These are phyloP conservation scores for Hyalella azteca DNA, from an alignment of 2,888 invertebrate species.

Conservation along the genomic window DNA sequence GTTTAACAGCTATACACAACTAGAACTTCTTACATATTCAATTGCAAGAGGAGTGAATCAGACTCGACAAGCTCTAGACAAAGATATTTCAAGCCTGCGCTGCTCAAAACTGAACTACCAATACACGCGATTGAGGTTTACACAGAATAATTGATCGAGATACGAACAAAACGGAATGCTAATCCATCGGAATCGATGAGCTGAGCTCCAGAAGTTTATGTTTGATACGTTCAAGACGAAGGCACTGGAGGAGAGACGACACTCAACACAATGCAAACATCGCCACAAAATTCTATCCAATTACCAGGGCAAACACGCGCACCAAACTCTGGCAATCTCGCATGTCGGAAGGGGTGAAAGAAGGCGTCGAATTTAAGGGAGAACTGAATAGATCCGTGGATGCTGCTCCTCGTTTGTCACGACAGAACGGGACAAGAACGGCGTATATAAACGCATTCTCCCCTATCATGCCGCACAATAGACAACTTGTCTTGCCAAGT, in stretches of 20 bases:
- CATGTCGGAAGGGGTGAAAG: not conserved
- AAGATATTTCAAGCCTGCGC: too few relatives aligned
- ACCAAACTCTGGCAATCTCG: conserved; percentile 13
- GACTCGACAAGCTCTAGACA: too few relatives aligned
- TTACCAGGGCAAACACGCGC: conserved; percentile 10
- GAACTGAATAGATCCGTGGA: not conserved
- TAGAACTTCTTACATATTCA: too few relatives aligned
- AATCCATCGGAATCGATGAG: too few relatives aligned
- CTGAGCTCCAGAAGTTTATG: not conserved
- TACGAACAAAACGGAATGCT: too few relatives aligned
- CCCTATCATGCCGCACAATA: not conserved
- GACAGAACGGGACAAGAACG: not conserved
- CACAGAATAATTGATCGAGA: too few relatives aligned
- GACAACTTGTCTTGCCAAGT: not conserved
- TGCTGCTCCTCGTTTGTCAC: not conserved
- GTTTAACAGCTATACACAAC: too few relatives aligned
- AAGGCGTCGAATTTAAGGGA: not conserved
- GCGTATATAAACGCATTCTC: conserved; percentile 1
- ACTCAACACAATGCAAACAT: not conserved
- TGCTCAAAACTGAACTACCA: too few relatives aligned
- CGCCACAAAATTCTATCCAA: conserved; percentile 20
- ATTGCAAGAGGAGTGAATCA: too few relatives aligned
- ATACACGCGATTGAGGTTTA: too few relatives aligned
- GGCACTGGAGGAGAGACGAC: not conserved
- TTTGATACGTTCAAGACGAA: not conserved